phyloP scores from a whole-genome alignment of 2,797 vertebrate genomes.

The Takifugu rubripes region DNA sequence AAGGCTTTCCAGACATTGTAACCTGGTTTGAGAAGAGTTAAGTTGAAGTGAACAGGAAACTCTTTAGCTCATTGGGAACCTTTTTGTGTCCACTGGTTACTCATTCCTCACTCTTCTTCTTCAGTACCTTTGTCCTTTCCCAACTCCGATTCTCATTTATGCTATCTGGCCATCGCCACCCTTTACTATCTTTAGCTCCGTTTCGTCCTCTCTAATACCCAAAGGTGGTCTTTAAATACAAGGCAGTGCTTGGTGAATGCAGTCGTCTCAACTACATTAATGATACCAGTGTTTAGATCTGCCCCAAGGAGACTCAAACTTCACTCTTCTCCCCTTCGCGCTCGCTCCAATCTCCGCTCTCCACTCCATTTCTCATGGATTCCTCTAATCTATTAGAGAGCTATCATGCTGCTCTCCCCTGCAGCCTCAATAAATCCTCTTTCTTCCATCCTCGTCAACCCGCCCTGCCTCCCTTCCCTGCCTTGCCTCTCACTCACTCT shows the following conservation, averaged over 20 bases:
- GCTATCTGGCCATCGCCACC: slow-evolving; percentile 44
- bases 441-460: slow-evolving; percentile 40
- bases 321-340: slow-evolving; percentile 40
- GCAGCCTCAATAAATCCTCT: slow-evolving; percentile 69
- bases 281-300: slow-evolving; percentile 60
- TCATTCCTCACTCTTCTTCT: slow-evolving; percentile 37
- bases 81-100: not conserved
- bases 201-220: slow-evolving; percentile 43
- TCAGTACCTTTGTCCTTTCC: slow-evolving; percentile 18
- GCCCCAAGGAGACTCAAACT: slow-evolving; percentile 63
- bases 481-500: slow-evolving; percentile 28
- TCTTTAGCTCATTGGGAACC: too few relatives aligned
- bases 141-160: slow-evolving; percentile 50
- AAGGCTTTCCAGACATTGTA: not conserved
- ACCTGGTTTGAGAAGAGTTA: not conserved
- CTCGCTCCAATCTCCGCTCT: slow-evolving; percentile 37
- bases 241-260: slow-evolving; percentile 33
- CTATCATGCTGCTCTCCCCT: slow-evolving; percentile 59
- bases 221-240: slow-evolving; percentile 64
- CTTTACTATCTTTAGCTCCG: slow-evolving; percentile 2
- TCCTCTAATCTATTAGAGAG: slow-evolving; percentile 68
- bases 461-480: slow-evolving; percentile 19
- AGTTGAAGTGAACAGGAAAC: too few relatives aligned
- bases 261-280: slow-evolving; percentile 58
- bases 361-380: slow-evolving; percentile 61